These are phyloP conservation scores for Megalonaias nervosa DNA, from an alignment of 1,140 invertebrate genomes.

Conservation along the genomic window DNA sequence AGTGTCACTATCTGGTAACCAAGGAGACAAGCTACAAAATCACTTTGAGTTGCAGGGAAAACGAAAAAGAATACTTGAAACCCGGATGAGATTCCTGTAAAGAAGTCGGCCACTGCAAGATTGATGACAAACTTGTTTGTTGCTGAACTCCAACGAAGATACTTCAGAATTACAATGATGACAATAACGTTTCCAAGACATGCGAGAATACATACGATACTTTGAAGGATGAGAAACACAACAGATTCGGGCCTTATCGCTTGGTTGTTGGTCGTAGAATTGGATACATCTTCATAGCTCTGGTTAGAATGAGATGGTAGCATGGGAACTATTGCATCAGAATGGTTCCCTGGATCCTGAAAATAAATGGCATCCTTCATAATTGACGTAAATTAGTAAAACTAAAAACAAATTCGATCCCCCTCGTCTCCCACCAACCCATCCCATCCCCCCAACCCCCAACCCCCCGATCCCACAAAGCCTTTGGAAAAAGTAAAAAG, in stretches of 20 bases:
- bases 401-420: too few relatives aligned
- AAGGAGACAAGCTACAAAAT: conserved; percentile 25
- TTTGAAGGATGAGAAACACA: conserved; percentile 33
- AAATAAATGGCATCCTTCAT: too few relatives aligned
- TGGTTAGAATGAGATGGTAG: too few relatives aligned
- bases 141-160: conserved; percentile 24
- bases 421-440: too few relatives aligned
- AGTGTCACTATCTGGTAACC: conserved; percentile 29
- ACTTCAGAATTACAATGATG: conserved; percentile 33
- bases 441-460: too few relatives aligned
- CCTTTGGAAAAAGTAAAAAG: too few relatives aligned
- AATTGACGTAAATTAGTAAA: too few relatives aligned
- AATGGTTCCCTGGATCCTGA: too few relatives aligned
- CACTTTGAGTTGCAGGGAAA: conserved; percentile 7
- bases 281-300: too few relatives aligned
- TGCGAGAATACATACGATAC: conserved; percentile 28
- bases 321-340: too few relatives aligned
- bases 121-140: conserved; percentile 41
- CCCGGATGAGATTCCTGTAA: conserved; percentile 26
- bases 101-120: conserved; percentile 39
- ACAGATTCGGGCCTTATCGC: not conserved
- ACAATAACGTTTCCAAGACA: conserved; percentile 37
- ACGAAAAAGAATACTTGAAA: conserved; percentile 38
- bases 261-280: too few relatives aligned
- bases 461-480: too few relatives aligned